These are phyloP conservation scores for Pemphredon lugubris DNA, from an alignment of 2,888 invertebrate species.

Conservation along the genomic window DNA sequence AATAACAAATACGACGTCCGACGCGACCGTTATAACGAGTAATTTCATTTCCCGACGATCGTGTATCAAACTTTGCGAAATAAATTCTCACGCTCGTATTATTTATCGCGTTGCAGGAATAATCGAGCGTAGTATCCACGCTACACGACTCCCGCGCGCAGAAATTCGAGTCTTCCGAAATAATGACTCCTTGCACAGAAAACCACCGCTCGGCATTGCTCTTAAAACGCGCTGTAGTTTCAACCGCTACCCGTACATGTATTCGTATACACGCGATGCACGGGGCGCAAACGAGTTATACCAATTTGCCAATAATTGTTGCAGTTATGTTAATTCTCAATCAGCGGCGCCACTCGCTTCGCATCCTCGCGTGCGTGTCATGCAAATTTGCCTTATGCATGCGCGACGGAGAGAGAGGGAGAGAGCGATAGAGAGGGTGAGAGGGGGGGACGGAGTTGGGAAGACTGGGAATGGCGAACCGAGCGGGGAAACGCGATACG, in stretches of 20 bases:
- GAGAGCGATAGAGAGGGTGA: slow-evolving; percentile 27
- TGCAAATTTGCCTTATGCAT: slow-evolving; percentile 68
- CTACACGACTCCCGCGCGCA: too few relatives aligned
- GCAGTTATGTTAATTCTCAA: slow-evolving; percentile 79
- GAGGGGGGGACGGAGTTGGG: slow-evolving; percentile 25
- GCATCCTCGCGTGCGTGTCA: slow-evolving; percentile 66
- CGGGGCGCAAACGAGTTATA: slow-evolving; percentile 72
- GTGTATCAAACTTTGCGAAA: background rate
- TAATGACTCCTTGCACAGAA: too few relatives aligned
- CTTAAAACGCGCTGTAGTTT: slow-evolving; percentile 28
- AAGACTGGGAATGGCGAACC: slow-evolving; percentile 27
- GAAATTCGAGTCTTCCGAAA: too few relatives aligned
- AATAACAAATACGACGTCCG: too few relatives aligned
- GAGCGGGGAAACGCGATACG: slow-evolving; percentile 12
- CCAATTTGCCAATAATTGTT: slow-evolving; percentile 78
- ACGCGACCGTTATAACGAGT: too few relatives aligned
- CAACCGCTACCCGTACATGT: slow-evolving; percentile 2
- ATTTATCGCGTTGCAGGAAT: too few relatives aligned
- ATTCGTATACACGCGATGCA: slow-evolving; percentile 37
- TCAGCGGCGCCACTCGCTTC: slow-evolving; percentile 67
- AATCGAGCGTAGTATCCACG: too few relatives aligned
- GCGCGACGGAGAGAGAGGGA: slow-evolving; percentile 8
- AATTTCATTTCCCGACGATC: background rate
- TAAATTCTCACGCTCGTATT: background rate
- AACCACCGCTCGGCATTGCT: background rate